Base-by-base conservation (phyloP, 1,140 invertebrate genomes). In the Coboldia fuscipes region DNA sequence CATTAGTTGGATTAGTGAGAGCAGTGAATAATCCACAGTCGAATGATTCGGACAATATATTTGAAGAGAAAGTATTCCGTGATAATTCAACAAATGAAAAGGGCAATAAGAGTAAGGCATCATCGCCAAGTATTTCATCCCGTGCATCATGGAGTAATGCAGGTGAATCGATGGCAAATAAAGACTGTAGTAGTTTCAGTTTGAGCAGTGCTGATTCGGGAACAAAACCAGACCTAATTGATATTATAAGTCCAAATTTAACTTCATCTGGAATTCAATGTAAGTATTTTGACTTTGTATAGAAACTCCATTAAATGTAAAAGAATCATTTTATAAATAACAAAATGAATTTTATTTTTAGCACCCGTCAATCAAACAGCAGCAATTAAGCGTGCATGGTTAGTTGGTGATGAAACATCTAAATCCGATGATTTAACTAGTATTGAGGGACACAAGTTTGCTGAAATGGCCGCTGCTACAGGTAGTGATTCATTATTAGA, bases 361-460 rank as follows among this genome's bases (percentile, higher is more conserved):
- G n/a, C n/a, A n/a, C 22, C 18, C 10, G n/a, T 34, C 35, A 36
- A 16, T 47, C 0, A 49, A 42, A 17, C 40, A 40, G 0, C 36
- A 39, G 1, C 53, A 52, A 30, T 37, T 46, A 42, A 43, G 39
- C 40, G 34, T 45, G 37, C 36, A 52, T 44, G 43, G 41, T 39
- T 37, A 47, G 42, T 41, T 45, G 34, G 2, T 47, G 40, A 38
- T 42, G 34, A 42, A 51, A 41, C 38, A 52, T 41, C 47, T 54
- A 18, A 35, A 64, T 62, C n/a, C n/a, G n/a, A n/a, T n/a, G n/a
- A n/a, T n/a, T n/a, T 56, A 67, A 3, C 64, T 58, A 5, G 28
- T 4, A 66, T 79, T 27, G 77, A 79, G 40, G 76, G 80, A 44
- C 68, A 73, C 2, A 75, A 75, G 33, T 80, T 81, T 29, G 75